Evolutionary conservation across 2,888 invertebrate genomes (phyloP).

Genomic region (Dendrolimus houi): DNA sequence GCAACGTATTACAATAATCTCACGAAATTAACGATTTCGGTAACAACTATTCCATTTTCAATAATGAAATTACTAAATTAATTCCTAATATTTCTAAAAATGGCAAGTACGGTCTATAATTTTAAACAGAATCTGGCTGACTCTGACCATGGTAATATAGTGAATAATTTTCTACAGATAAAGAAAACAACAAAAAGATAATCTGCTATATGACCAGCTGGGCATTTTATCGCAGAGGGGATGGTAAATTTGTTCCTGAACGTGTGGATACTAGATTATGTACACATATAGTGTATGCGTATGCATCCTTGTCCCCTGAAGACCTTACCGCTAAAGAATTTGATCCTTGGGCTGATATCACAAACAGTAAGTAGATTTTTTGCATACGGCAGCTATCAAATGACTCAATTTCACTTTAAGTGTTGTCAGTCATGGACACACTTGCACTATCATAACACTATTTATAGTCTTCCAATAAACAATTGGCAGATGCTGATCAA

Average conservation of each 20-base stretch:
- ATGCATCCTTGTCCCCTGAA: conserved; percentile 89
- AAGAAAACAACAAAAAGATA: conserved; percentile 69
- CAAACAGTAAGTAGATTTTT: conserved; percentile 79
- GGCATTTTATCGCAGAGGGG: conserved; percentile 89
- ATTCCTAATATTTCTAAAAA: too few relatives aligned
- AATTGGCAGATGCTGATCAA: too few relatives aligned
- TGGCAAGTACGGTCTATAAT: too few relatives aligned
- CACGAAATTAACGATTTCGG: too few relatives aligned
- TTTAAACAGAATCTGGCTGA: too few relatives aligned
- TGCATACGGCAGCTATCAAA: neutral
- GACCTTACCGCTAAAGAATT: conserved; percentile 86
- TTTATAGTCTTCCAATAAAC: too few relatives aligned
- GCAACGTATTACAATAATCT: too few relatives aligned
- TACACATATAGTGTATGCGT: conserved; percentile 93
- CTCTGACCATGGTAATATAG: too few relatives aligned
- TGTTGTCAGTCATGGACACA: neutral
- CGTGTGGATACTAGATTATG: conserved; percentile 88
- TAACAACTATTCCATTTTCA: too few relatives aligned
- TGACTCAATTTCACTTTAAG: neutral
- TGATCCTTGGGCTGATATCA: conserved; percentile 92
- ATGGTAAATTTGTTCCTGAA: conserved; percentile 91
- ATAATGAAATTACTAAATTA: too few relatives aligned
- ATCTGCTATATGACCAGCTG: conserved; percentile 94
- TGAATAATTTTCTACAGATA: conserved; percentile 27
- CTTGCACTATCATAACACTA: too few relatives aligned